These are phyloP conservation scores for Hyles vespertilio DNA, from an alignment of 1,140 invertebrate genomes.

Conservation along the genomic window DNA sequence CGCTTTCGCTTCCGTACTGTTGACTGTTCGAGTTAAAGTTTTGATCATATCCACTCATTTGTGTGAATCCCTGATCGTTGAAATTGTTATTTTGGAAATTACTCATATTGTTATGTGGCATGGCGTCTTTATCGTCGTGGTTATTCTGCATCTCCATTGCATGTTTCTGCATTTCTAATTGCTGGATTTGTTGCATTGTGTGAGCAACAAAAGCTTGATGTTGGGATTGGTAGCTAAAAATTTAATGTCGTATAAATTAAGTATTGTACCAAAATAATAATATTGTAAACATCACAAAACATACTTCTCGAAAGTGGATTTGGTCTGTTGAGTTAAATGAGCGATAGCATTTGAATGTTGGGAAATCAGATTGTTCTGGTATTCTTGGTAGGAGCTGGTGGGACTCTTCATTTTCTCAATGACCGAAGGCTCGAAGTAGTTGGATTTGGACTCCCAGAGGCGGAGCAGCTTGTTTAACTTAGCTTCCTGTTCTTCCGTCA, in stretches of 20 bases:
- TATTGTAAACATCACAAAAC: slow-evolving; percentile 23
- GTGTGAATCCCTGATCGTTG: slow-evolving; percentile 53
- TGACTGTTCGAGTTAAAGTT: slow-evolving; percentile 50
- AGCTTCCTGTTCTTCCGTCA: slow-evolving; percentile 89
- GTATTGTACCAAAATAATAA: background rate
- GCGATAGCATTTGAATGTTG: slow-evolving; percentile 86
- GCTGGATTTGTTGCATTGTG: slow-evolving; percentile 91
- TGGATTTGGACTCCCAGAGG: slow-evolving; percentile 96
- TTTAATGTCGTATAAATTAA: background rate
- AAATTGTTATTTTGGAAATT: slow-evolving; percentile 56
- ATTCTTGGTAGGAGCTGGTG: slow-evolving; percentile 86
- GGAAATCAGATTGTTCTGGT: slow-evolving; percentile 88
- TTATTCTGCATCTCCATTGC: slow-evolving; percentile 81
- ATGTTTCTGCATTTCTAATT: slow-evolving; percentile 87
- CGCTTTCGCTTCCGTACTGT: slow-evolving; percentile 62
- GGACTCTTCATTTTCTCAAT: slow-evolving; percentile 90
- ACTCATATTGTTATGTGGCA: slow-evolving; percentile 42
- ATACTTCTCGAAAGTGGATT: slow-evolving; percentile 85
- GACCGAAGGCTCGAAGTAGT: slow-evolving; percentile 91
- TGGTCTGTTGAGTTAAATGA: slow-evolving; percentile 84
- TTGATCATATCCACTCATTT: slow-evolving; percentile 49
- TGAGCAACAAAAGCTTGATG: slow-evolving; percentile 96
- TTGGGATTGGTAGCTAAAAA: slow-evolving; percentile 88
- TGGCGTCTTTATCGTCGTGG: slow-evolving; percentile 52
- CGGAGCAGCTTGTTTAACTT: slow-evolving; percentile 95